Evolutionary conservation across 2,888 invertebrate genomes (phyloP), one percentile per base, ranked within the genome.

Genomic region (Lepidonotus clava): DNA sequence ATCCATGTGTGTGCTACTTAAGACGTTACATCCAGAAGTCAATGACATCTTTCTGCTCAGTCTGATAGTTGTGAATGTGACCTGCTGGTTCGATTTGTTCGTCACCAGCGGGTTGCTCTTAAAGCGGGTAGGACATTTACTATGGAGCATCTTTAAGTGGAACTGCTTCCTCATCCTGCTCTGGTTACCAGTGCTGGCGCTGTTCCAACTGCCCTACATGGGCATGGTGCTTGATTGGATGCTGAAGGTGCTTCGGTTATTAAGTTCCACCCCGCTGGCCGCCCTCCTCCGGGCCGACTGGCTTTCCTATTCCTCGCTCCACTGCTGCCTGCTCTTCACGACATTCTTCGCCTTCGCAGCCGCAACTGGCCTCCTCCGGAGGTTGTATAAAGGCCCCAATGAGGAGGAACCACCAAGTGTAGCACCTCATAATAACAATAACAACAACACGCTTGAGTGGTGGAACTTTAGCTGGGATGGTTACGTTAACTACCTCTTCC

Each of bases 11-110:
- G 89, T 93, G 34, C 95, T 94, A 89, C 91, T 95, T 36, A 93
- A 94, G 88, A 93, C 93, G 51, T 90, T 95, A 2, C 94, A 95
- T 88, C 95, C 95, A 1, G 95, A 95, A 91, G 93, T 94, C 87
- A 95, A 95, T 91, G 95, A 95, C 91, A 92, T 95, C 21, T 95
- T 95, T 90, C 91, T 95, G 14, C 90, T 94, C 77, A 95, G 94
- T 89, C 91, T 95, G 53, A 89, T 94, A 28, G 86, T 95, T 18
- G 93, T 94, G 84, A 95, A 95, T 91, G 90, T 94, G 88, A 90
- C 94, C 41, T 94, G 94, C 21, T 92, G 93, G 80, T 92, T 95
- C 88, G 94, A 95, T 88, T 90, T 95, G 32, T 93, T 94, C 88
- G 92, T 95, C 87, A 89, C 92, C n/a, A 91, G 92, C 34, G 93